Evolutionary conservation across 2,797 vertebrate species (phyloP).

Genomic region (Typhlichthys eigenmanni): DNA sequence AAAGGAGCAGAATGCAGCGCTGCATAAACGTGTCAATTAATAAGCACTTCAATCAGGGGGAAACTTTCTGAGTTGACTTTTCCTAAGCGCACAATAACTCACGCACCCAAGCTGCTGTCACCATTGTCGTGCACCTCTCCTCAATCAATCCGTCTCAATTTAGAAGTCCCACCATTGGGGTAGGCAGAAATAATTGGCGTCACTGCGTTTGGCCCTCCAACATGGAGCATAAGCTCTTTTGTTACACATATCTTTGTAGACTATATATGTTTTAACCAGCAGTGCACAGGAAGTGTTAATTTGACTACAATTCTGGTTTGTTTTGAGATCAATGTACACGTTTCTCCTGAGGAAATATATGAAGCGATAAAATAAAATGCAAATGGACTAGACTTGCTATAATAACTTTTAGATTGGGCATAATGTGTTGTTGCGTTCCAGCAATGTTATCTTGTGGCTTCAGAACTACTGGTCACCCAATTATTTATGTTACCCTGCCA

Average conservation of each 20-base stretch:
- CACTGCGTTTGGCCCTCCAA: neutral
- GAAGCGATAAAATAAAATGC: too few relatives aligned
- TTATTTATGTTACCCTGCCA: conserved; percentile 42
- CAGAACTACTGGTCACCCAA: neutral
- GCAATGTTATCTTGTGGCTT: neutral
- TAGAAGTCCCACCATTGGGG: conserved; percentile 11
- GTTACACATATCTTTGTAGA: too few relatives aligned
- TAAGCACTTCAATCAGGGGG: conserved; percentile 37
- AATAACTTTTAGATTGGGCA: neutral
- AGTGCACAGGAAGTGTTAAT: too few relatives aligned
- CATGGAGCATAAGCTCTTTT: neutral
- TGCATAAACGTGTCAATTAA: conserved; percentile 36
- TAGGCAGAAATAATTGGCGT: conserved; percentile 1
- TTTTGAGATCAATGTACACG: too few relatives aligned
- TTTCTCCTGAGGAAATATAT: too few relatives aligned
- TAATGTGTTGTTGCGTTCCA: too few relatives aligned
- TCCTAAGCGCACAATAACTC: conserved; percentile 32
- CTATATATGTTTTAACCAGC: too few relatives aligned
- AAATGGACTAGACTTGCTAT: neutral
- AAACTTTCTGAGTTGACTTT: conserved; percentile 43
- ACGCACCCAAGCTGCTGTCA: conserved; percentile 28
- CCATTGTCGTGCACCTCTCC: conserved; percentile 6
- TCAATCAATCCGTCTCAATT: conserved; percentile 34
- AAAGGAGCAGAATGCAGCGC: conserved; percentile 22
- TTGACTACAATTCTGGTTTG: too few relatives aligned